A percentile compares a stretch with the other conserved stretches of the same genome.
Conservation (phyloP, 1,140 invertebrate species). For the Drosophila murphyi region DNA sequence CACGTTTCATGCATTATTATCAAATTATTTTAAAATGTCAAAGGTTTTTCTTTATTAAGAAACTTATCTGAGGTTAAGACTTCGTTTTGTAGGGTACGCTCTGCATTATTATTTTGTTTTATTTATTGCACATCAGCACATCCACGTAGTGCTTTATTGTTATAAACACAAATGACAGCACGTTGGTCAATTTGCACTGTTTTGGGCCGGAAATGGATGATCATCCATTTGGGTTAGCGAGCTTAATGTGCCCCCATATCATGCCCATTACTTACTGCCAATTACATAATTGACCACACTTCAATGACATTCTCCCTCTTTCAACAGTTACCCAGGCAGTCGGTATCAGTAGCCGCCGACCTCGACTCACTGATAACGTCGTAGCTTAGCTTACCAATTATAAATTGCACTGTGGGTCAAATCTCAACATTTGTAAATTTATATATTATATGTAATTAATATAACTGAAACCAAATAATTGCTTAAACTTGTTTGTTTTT, state of each 20-base stretch:
- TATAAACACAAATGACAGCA: not conserved
- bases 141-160: too few relatives aligned
- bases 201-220: constrained; percentile 58
- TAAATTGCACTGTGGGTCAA: constrained; percentile 22
- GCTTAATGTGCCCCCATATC: not conserved
- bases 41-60: too few relatives aligned
- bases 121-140: too few relatives aligned
- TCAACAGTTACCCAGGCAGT: not conserved
- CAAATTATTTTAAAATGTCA: too few relatives aligned
- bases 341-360: constrained; percentile 1
- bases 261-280: constrained; percentile 4
- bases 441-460: too few relatives aligned
- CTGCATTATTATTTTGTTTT: too few relatives aligned
- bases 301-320: constrained; percentile 33
- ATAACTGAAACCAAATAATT: too few relatives aligned
- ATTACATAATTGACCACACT: constrained; percentile 72
- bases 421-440: not conserved
- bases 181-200: constrained; percentile 4
- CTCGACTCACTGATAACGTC: constrained; percentile 28
- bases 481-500: not conserved
- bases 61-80: too few relatives aligned
- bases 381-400: constrained; percentile 24
- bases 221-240: constrained; percentile 36
- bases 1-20: not conserved
- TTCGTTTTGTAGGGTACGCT: too few relatives aligned